Conservation (phyloP, 2,113 vertebrate genomes). For the Laticauda laticaudata region DNA sequence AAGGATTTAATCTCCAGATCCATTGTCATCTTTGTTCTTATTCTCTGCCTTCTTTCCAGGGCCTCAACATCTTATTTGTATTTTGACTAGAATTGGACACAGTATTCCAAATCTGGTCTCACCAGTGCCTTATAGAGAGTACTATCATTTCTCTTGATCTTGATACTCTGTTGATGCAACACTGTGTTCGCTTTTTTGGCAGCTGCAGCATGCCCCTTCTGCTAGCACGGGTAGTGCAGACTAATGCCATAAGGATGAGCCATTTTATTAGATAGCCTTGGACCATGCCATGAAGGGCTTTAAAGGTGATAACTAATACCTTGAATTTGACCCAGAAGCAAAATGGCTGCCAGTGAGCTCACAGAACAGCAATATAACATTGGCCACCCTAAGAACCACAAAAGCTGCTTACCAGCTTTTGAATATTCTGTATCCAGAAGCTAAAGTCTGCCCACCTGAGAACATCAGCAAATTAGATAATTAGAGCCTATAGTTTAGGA, state of each 20-base stretch:
- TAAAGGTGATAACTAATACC: too few species aligned
- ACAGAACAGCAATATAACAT: too few species aligned
- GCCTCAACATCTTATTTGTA: background rate
- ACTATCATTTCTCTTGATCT: background rate
- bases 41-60: background rate
- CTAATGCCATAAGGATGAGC: background rate
- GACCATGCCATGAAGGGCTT: too few species aligned
- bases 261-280: background rate
- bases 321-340: too few species aligned
- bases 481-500: background rate
- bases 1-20: background rate
- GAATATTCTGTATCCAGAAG: too few species aligned
- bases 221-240: background rate
- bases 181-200: background rate
- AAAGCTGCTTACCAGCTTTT: too few species aligned
- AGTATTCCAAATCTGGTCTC: background rate
- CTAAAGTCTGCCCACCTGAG: background rate
- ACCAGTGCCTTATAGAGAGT: background rate
- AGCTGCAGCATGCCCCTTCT: background rate
- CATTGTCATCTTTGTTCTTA: background rate
- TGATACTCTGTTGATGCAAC: background rate
- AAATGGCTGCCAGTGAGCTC: too few species aligned
- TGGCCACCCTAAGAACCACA: too few species aligned
- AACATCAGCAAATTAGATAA: conserved; percentile 3
- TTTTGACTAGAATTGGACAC: background rate